These are phyloP conservation scores for Contarinia nasturtii DNA, from an alignment of 1,140 invertebrate genomes.

Conservation along the genomic window DNA sequence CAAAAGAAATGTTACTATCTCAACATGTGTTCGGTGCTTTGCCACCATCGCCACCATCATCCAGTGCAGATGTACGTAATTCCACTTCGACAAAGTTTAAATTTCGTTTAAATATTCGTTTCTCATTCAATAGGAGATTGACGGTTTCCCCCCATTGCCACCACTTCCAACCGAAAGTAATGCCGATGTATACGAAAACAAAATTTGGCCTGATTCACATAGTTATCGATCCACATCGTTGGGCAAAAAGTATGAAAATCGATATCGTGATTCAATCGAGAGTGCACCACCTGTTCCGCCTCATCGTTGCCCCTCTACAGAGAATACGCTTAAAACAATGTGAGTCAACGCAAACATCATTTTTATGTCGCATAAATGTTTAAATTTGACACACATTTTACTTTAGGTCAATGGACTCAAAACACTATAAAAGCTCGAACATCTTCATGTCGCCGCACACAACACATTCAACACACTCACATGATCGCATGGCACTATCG, in stretches of 20 bases:
- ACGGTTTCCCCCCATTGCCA: conserved; percentile 58
- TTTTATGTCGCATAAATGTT: neutral
- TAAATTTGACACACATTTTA: too few relatives aligned
- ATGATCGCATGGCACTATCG: conserved; percentile 9
- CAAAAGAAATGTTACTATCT: conserved; percentile 41
- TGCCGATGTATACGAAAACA: too few relatives aligned
- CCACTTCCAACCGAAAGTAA: conserved; percentile 32
- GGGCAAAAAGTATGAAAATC: neutral
- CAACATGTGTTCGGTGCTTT: conserved; percentile 21
- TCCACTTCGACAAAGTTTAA: neutral
- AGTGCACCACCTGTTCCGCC: conserved; percentile 45
- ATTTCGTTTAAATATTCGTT: neutral
- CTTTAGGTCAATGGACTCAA: conserved; percentile 49
- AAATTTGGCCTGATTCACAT: too few relatives aligned
- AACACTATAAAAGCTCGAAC: too few relatives aligned
- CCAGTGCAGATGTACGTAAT: conserved; percentile 15
- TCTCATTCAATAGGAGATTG: conserved; percentile 10
- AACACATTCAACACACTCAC: conserved; percentile 35
- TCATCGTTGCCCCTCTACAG: conserved; percentile 33
- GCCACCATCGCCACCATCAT: conserved; percentile 20
- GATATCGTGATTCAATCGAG: conserved; percentile 15
- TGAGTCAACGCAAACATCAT: too few relatives aligned
- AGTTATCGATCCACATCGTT: conserved; percentile 17
- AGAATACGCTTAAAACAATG: conserved; percentile 51
- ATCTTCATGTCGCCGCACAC: conserved; percentile 28